Conservation (phyloP, 2,797 vertebrate genomes). For the Enteromius anoplus region DNA sequence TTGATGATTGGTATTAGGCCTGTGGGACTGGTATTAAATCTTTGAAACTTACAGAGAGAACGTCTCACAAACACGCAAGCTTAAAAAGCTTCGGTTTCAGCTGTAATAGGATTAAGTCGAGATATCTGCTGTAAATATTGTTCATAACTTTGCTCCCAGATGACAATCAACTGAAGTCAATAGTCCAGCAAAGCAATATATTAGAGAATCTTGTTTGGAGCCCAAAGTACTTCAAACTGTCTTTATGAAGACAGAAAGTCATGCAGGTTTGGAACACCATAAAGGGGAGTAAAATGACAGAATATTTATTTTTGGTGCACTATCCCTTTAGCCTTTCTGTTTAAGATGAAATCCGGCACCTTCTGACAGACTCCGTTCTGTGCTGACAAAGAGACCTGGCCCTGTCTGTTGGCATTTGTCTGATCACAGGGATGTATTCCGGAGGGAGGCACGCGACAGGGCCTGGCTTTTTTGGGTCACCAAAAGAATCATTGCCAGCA, state of each 20-base stretch:
- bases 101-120: slow-evolving; percentile 38
- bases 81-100: slow-evolving; percentile 50
- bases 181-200: slow-evolving; percentile 30
- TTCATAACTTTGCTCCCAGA: slow-evolving; percentile 48
- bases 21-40: slow-evolving; percentile 43
- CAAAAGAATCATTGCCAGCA: slow-evolving; percentile 60
- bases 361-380: slow-evolving; percentile 25
- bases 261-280: not conserved
- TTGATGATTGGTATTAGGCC: slow-evolving; percentile 45
- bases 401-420: slow-evolving; percentile 43
- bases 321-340: slow-evolving; percentile 6
- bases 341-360: slow-evolving; percentile 5
- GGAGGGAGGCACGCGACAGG: slow-evolving; percentile 52
- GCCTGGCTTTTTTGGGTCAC: slow-evolving; percentile 71
- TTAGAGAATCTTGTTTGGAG: slow-evolving; percentile 9
- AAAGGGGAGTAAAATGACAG: slow-evolving; percentile 7
- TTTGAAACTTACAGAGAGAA: slow-evolving; percentile 28
- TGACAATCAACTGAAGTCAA: slow-evolving; percentile 31
- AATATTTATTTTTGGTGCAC: not conserved
- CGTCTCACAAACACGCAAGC: slow-evolving; percentile 27
- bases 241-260: not conserved
- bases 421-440: slow-evolving; percentile 36
- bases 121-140: slow-evolving; percentile 48
- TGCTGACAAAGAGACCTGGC: slow-evolving; percentile 29
- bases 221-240: not conserved